These are phyloP conservation scores for Drosophila emarginata DNA, from an alignment of 2,888 invertebrate genomes.

Conservation along the genomic window DNA sequence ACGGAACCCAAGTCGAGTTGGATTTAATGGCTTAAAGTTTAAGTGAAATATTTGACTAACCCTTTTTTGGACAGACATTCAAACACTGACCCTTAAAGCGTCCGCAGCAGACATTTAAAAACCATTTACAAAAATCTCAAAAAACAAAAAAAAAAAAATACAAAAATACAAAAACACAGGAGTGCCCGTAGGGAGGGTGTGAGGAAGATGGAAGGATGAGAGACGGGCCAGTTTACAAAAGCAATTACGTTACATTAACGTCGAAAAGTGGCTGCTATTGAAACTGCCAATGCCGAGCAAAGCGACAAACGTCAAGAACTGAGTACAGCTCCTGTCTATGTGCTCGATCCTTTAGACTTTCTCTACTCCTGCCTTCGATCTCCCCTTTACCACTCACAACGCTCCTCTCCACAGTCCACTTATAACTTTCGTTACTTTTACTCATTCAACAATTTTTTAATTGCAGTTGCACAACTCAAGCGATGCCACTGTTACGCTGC, in stretches of 20 bases:
- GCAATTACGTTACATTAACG: conserved; percentile 73
- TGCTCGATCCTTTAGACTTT: neutral
- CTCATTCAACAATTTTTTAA: conserved; percentile 67
- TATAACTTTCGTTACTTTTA: conserved; percentile 40
- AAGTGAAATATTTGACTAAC: conserved; percentile 71
- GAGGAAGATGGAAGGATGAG: conserved; percentile 1
- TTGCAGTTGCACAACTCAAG: conserved; percentile 87
- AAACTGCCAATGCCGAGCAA: conserved; percentile 41
- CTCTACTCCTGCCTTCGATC: too few species aligned
- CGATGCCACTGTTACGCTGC: conserved; percentile 86
- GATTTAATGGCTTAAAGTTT: conserved; percentile 72
- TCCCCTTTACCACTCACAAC: neutral
- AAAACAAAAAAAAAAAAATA: conserved; percentile 19
- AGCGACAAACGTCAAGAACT: conserved; percentile 29
- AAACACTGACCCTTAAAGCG: conserved; percentile 48
- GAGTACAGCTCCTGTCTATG: neutral
- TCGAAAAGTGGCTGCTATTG: conserved; percentile 67
- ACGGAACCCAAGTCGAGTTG: conserved; percentile 30
- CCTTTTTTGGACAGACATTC: conserved; percentile 39
- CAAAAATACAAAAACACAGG: neutral
- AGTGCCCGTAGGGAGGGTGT: neutral
- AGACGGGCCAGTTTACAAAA: conserved; percentile 55
- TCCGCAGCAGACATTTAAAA: conserved; percentile 44
- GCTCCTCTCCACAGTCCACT: neutral
- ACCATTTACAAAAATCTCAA: conserved; percentile 29